Evolutionary conservation across 1,140 invertebrate species (phyloP), one percentile per base, ranked within the genome.

Genomic region (Drosophila kurseongensis): DNA sequence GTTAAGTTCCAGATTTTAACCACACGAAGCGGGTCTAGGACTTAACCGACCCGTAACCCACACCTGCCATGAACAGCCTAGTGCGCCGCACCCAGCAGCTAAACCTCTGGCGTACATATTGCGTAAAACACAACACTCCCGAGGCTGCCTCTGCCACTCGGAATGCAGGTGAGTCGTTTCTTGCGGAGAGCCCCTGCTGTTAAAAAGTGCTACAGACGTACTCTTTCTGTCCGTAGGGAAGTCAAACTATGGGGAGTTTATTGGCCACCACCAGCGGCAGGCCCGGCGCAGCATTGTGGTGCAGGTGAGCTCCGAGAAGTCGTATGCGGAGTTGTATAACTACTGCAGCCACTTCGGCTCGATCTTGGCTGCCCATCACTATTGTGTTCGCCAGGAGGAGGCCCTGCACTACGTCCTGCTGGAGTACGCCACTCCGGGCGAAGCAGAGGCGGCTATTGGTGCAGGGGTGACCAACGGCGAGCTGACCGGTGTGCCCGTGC

Each of bases 321-420:
- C 94, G 6, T 94, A 93, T 73, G 81, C 83, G 50, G 94, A 96
- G 92, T 92, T 96, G 35, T 93, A 94, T 88, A 91, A 93, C 1
- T 95, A 95, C 91, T 96, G 95, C 90, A 93, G 92, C 42, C 89
- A 93, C 69, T 95, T 94, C 92, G 95, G 95, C 13, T 82, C 76
- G 5, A 93, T 96, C 40, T 92, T 94, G 44, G 93, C 92, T 14
- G 94, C 95, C 72, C 94, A 95, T 74, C 94, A 95, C 91, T 96
- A 96, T 79, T 91, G 91, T 42, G 93, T 94, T 61, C 68, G 76
- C 6, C 80, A 92, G 27, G 92, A 93, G 40, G 92, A 93, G 55
- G 80, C 92, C 40, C 72, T 93, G 94, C 94, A 95, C 92, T 96
- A 95, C 80, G 94, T 96, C 80, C 92, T 96, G 47, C 90, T 96